A percentile compares a stretch with the other conserved stretches of the same genome.
Evolutionary conservation across 2,888 invertebrate genomes (phyloP).

Genomic region (Erebia epiphron): DNA sequence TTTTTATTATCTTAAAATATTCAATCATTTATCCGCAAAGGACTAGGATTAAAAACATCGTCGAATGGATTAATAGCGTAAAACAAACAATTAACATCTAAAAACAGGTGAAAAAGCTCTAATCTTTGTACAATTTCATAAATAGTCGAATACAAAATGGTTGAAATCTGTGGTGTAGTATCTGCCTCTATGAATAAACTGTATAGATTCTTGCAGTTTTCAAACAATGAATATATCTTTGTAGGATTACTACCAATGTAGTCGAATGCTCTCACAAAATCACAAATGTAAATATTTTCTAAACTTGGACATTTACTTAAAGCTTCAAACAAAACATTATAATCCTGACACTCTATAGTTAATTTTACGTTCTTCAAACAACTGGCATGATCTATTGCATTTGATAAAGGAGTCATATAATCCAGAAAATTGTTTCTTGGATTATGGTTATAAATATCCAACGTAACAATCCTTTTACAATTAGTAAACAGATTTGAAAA

Average conservation of each 20-base stretch:
- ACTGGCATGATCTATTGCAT: background rate
- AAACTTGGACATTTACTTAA: constrained; percentile 8
- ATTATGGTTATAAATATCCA: constrained; percentile 9
- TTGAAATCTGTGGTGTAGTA: constrained; percentile 12
- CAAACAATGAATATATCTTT: constrained; percentile 1
- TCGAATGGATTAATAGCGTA: constrained; percentile 7
- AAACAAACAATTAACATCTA: constrained; percentile 8
- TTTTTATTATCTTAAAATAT: background rate
- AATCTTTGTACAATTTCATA: constrained; percentile 10
- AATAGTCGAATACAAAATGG: constrained; percentile 9
- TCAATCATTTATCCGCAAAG: background rate
- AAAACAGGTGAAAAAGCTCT: constrained; percentile 2
- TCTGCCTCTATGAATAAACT: constrained; percentile 17
- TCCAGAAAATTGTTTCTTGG: constrained; percentile 1
- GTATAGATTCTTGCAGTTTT: constrained; percentile 18
- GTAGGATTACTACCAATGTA: background rate
- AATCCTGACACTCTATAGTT: background rate
- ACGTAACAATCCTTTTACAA: constrained; percentile 4
- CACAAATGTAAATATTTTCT: constrained; percentile 17
- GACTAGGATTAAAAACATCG: constrained; percentile 16
- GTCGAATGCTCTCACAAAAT: constrained; percentile 7
- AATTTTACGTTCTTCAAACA: constrained; percentile 13
- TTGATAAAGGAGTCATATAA: background rate
- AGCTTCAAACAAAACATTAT: constrained; percentile 13
- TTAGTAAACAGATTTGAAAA: constrained; percentile 1